phyloP scores from a whole-genome alignment of 1,140 invertebrate genomes.

The Magallana angulata region DNA sequence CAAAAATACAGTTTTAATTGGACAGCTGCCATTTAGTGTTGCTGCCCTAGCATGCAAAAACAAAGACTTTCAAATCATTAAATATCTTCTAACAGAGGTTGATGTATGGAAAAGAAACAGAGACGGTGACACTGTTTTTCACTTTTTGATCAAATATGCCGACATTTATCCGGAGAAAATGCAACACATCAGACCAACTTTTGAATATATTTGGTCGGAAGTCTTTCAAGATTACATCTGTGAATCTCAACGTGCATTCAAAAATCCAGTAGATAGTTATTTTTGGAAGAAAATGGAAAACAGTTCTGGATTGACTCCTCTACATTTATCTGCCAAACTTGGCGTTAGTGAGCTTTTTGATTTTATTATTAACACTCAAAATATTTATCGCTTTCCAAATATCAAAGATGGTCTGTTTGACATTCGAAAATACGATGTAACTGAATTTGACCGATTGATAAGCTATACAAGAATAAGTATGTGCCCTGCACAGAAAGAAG shows the following conservation, averaged over 20 bases:
- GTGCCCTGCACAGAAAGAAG: background rate
- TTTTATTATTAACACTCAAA: slow-evolving; percentile 62
- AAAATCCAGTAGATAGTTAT: slow-evolving; percentile 48
- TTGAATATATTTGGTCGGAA: background rate
- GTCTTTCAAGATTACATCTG: too few relatives aligned
- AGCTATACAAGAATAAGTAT: background rate
- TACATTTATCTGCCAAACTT: slow-evolving; percentile 61
- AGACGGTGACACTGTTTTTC: slow-evolving; percentile 65
- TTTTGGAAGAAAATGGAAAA: slow-evolving; percentile 59
- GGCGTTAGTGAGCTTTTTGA: slow-evolving; percentile 62
- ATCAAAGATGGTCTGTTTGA: slow-evolving; percentile 63
- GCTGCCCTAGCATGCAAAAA: slow-evolving; percentile 59
- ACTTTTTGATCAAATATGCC: slow-evolving; percentile 64
- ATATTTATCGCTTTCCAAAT: slow-evolving; percentile 59
- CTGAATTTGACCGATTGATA: slow-evolving; percentile 56
- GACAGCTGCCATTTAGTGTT: slow-evolving; percentile 65
- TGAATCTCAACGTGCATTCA: background rate
- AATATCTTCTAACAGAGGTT: slow-evolving; percentile 53
- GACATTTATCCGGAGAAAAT: slow-evolving; percentile 64
- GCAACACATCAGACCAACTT: slow-evolving; percentile 45
- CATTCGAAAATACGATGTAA: slow-evolving; percentile 63
- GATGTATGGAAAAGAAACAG: slow-evolving; percentile 55
- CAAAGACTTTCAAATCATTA: slow-evolving; percentile 54
- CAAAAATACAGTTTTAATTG: slow-evolving; percentile 67
- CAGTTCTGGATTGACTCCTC: slow-evolving; percentile 54